A percentile compares a stretch with the other conserved stretches of the same genome.
Evolutionary conservation across 2,797 vertebrate species (phyloP).

Genomic region (Anguilla megastoma): DNA sequence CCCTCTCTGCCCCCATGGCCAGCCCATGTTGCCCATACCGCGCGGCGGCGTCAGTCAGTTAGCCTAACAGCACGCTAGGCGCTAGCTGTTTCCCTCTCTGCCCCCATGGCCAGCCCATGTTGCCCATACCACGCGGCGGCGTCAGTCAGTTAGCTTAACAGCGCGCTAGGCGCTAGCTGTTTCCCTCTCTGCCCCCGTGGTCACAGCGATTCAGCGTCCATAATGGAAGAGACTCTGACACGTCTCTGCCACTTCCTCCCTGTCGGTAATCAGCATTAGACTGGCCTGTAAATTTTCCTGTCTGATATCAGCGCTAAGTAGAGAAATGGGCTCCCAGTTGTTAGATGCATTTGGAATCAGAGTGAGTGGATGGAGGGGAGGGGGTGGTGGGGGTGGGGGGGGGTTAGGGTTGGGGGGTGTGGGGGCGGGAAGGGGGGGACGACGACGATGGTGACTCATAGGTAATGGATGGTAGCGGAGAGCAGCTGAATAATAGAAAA

Average conservation of each 20-base stretch:
- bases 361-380: not conserved
- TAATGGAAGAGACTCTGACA: not conserved
- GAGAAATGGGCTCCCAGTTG: constrained; percentile 1
- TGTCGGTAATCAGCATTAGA: not conserved
- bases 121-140: too few relatives aligned
- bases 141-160: too few relatives aligned
- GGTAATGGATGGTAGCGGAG: not conserved
- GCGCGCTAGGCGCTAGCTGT: not conserved
- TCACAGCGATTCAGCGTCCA: not conserved
- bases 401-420: not conserved
- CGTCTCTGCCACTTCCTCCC: not conserved
- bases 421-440: not conserved
- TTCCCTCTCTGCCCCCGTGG: not conserved
- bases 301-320: not conserved
- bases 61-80: too few relatives aligned
- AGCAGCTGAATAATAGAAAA: constrained; percentile 7
- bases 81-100: not conserved
- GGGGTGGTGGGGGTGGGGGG: not conserved
- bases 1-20: too few relatives aligned
- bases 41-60: too few relatives aligned
- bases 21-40: too few relatives aligned
- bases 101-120: too few relatives aligned
- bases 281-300: not conserved
- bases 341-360: not conserved
- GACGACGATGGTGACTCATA: constrained; percentile 16